Evolutionary conservation across 2,888 invertebrate species (phyloP).

Genomic region (Chymomyza amoena): DNA sequence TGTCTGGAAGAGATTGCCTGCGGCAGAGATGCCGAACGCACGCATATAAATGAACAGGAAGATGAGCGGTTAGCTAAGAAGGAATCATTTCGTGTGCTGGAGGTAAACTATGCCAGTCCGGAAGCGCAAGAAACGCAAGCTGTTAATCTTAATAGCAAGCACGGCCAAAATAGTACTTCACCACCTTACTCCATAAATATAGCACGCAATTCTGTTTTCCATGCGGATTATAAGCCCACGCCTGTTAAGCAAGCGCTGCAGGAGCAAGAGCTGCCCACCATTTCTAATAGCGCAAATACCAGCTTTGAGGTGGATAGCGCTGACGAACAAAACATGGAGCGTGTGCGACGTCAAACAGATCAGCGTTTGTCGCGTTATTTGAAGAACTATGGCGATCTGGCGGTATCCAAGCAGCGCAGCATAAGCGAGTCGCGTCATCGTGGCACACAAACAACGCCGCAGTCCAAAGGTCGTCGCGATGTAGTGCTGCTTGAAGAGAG

Average conservation of each 20-base stretch:
- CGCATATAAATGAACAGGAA: constrained; percentile 63
- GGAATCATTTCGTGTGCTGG: constrained; percentile 55
- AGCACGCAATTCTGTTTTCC: constrained; percentile 72
- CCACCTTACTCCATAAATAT: constrained; percentile 70
- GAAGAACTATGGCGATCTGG: constrained; percentile 76
- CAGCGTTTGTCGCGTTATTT: constrained; percentile 72
- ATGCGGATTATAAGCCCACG: constrained; percentile 59
- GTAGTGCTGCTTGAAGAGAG: constrained; percentile 64
- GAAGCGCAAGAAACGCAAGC: constrained; percentile 15
- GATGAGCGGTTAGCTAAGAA: constrained; percentile 3
- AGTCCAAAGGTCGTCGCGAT: constrained; percentile 63
- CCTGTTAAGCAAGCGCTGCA: constrained; percentile 41
- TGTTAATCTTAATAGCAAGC: constrained; percentile 27
- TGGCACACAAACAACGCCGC: constrained; percentile 74
- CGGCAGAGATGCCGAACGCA: constrained; percentile 60
- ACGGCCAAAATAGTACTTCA: constrained; percentile 23
- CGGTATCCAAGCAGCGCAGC: constrained; percentile 45
- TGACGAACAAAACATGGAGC: constrained; percentile 67
- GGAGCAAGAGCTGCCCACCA: constrained; percentile 53
- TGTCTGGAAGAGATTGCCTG: constrained; percentile 74
- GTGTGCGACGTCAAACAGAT: constrained; percentile 70
- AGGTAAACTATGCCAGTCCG: constrained; percentile 43
- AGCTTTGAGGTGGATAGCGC: constrained; percentile 60
- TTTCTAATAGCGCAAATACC: constrained; percentile 46
- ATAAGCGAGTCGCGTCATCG: constrained; percentile 68